Evolutionary conservation across 2,113 vertebrate genomes (phyloP).

Genomic region (Tragulus kanchil): DNA sequence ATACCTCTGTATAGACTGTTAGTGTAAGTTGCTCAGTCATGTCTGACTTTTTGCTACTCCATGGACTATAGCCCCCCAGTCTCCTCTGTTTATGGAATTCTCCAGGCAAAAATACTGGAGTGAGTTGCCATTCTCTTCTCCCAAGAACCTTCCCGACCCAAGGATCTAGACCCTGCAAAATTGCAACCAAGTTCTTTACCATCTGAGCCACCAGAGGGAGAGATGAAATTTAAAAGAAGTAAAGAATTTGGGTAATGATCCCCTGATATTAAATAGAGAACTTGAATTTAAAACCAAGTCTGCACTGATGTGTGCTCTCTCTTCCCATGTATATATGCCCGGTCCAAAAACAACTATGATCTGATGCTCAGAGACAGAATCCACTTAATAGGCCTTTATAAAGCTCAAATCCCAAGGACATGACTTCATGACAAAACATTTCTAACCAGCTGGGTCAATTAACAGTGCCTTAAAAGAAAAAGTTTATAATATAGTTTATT

Average conservation of each 20-base stretch:
- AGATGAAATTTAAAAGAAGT: background rate
- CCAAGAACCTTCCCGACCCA: background rate
- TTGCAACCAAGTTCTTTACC: background rate
- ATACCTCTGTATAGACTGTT: background rate
- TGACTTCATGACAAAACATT: background rate
- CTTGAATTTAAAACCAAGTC: background rate
- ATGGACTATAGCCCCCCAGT: background rate
- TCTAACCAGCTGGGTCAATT: accelerated
- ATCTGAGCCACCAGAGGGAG: background rate
- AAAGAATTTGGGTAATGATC: background rate
- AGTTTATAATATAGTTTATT: background rate
- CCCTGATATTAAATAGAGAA: background rate
- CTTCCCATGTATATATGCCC: too few species aligned
- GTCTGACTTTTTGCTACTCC: background rate
- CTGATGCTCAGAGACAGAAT: background rate
- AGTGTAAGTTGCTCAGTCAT: background rate
- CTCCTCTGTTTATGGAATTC: background rate
- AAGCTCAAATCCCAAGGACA: too few species aligned
- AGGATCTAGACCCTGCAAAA: background rate
- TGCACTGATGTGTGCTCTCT: background rate
- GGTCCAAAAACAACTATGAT: accelerated
- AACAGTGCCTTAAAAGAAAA: background rate
- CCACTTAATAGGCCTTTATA: accelerated
- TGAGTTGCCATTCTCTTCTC: background rate
- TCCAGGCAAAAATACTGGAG: background rate